phyloP scores from a whole-genome alignment of 2,113 vertebrate species.

The Dendrocopos noguchii region DNA sequence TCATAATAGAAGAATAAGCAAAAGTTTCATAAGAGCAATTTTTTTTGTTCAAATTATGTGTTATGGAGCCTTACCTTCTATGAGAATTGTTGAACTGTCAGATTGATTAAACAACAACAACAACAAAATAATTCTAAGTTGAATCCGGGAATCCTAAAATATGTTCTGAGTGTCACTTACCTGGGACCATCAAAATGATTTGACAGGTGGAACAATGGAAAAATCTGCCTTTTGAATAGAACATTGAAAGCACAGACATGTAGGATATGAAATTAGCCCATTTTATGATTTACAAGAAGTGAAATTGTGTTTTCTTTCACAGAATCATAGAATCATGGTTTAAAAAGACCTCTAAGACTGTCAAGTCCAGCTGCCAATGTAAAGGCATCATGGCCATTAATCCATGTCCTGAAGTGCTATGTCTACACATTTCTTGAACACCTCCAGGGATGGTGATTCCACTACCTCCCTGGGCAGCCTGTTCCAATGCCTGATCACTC shows the following conservation, averaged over 20 bases:
- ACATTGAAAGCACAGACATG: background rate
- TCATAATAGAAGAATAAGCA: accelerated
- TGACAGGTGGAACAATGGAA: background rate
- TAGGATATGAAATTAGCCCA: background rate
- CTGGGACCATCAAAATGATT: background rate
- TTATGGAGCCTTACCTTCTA: background rate
- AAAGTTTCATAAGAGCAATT: background rate
- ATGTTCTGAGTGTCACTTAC: background rate
- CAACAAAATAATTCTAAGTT: background rate
- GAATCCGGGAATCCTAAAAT: background rate
- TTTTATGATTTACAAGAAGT: background rate
- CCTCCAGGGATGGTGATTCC: no score
- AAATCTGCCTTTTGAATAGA: background rate
- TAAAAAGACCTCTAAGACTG: no score
- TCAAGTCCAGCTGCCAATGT: no score
- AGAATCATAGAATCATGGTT: no score
- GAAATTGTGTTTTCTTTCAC: background rate
- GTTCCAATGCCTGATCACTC: no score
- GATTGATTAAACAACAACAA: background rate
- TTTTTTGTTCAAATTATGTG: background rate
- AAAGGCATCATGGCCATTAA: no score
- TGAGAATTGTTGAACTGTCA: background rate
- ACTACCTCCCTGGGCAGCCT: no score
- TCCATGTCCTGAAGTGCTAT: no score
- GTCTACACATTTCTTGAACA: no score